Conservation (phyloP, 2,797 vertebrate species). For the Chelonia mydas region DNA sequence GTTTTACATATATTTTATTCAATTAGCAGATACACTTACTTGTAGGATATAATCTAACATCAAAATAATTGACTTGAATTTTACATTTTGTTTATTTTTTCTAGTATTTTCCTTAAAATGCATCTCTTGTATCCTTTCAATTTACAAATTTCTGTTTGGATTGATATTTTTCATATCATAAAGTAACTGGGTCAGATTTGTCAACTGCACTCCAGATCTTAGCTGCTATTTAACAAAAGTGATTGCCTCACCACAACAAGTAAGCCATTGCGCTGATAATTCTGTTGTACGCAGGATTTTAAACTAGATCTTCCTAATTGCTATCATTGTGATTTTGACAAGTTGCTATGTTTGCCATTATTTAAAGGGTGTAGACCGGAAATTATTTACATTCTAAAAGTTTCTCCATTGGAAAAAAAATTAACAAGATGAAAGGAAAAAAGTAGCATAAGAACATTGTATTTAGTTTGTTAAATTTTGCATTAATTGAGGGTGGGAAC, state of each 20-base stretch:
- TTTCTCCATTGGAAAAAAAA: background rate
- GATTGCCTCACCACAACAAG: background rate
- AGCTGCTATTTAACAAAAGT: background rate
- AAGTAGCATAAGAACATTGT: background rate
- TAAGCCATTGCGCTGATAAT: background rate
- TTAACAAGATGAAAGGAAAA: background rate
- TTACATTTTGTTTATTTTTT: background rate
- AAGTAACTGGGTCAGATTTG: background rate
- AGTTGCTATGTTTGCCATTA: background rate
- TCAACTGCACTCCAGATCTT: background rate
- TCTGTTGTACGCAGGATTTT: background rate
- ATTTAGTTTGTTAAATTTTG: background rate
- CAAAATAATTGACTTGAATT: background rate
- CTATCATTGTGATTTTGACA: background rate
- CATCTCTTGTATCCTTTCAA: fast-evolving
- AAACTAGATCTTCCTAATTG: background rate
- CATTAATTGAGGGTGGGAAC: background rate
- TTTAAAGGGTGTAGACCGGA: background rate
- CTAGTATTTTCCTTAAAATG: background rate
- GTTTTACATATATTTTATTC: background rate
- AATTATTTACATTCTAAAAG: background rate
- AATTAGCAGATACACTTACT: background rate
- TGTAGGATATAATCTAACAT: background rate
- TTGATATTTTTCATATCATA: background rate
- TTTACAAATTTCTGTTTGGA: background rate